phyloP scores from a whole-genome alignment of 2,888 invertebrate species.

The Nycteola revayana region DNA sequence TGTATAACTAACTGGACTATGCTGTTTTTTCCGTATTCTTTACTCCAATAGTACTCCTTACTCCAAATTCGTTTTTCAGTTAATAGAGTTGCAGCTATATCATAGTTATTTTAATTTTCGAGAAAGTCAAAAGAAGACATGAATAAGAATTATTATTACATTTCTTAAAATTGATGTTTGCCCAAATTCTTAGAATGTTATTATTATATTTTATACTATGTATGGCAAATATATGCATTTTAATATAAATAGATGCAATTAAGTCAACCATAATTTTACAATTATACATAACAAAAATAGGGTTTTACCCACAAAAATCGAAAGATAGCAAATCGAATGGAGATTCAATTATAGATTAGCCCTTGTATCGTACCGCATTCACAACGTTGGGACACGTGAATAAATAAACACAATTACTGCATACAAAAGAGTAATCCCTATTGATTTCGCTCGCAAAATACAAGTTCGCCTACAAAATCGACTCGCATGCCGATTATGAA shows the following conservation, averaged over 20 bases:
- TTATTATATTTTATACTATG: too few relatives aligned
- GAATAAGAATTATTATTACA: too few relatives aligned
- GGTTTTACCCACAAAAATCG: constrained; percentile 53
- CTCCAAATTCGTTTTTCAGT: too few relatives aligned
- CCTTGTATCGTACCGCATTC: constrained; percentile 70
- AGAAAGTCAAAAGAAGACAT: too few relatives aligned
- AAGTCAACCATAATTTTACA: constrained; percentile 12
- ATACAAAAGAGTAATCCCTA: constrained; percentile 74
- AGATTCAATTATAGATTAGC: constrained; percentile 82
- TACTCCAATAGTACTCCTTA: too few relatives aligned
- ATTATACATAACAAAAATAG: constrained; percentile 32
- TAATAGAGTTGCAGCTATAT: too few relatives aligned
- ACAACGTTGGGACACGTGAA: constrained; percentile 75
- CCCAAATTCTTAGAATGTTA: too few relatives aligned
- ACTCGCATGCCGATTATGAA: constrained; percentile 51
- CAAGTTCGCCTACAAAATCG: constrained; percentile 53
- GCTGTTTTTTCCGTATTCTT: too few relatives aligned
- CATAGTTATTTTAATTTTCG: too few relatives aligned
- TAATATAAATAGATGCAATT: constrained; percentile 4
- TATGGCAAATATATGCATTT: too few relatives aligned
- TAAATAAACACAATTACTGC: constrained; percentile 79
- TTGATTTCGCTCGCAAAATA: constrained; percentile 67
- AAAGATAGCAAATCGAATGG: constrained; percentile 71
- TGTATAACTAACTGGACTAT: too few relatives aligned
- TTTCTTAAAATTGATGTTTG: too few relatives aligned